phyloP scores from a whole-genome alignment of 2,888 invertebrate genomes.

The Folsomia candida region DNA sequence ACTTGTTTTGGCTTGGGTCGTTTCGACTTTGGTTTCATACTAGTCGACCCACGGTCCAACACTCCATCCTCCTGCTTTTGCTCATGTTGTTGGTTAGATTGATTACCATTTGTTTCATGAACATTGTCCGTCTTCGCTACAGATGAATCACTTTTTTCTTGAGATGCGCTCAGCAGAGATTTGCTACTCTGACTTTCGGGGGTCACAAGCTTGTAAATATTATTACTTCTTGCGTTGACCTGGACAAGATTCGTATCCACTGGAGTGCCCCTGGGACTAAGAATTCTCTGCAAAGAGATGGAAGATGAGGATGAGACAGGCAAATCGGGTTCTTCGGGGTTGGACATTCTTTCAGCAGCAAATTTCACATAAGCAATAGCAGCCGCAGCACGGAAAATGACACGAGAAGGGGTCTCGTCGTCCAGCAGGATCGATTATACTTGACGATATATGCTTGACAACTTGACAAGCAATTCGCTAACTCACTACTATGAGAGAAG shows the following conservation, averaged over 20 bases:
- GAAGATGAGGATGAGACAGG: not conserved
- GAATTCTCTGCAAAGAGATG: not conserved
- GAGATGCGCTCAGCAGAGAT: too few species aligned
- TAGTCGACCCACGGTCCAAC: slow-evolving; percentile 31
- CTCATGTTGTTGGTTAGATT: slow-evolving; percentile 19
- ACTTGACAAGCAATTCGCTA: too few species aligned
- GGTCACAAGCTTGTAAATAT: not conserved
- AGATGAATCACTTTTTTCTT: not conserved
- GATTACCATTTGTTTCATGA: not conserved
- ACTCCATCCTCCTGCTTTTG: not conserved
- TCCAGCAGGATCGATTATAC: too few species aligned
- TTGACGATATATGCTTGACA: too few species aligned
- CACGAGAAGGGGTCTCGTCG: too few species aligned
- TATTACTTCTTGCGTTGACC: not conserved
- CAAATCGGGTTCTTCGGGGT: too few species aligned
- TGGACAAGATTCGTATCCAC: not conserved
- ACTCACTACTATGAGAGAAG: too few species aligned
- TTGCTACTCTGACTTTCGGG: too few species aligned
- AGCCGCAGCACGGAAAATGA: too few species aligned
- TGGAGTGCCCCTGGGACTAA: not conserved
- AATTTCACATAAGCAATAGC: too few species aligned
- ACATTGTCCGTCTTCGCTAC: not conserved
- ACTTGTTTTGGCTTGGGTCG: slow-evolving; percentile 31
- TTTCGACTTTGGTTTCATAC: slow-evolving; percentile 42
- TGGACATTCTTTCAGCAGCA: too few species aligned